Evolutionary conservation across 1,140 invertebrate genomes (phyloP).

Genomic region (Orchestia grillus): DNA sequence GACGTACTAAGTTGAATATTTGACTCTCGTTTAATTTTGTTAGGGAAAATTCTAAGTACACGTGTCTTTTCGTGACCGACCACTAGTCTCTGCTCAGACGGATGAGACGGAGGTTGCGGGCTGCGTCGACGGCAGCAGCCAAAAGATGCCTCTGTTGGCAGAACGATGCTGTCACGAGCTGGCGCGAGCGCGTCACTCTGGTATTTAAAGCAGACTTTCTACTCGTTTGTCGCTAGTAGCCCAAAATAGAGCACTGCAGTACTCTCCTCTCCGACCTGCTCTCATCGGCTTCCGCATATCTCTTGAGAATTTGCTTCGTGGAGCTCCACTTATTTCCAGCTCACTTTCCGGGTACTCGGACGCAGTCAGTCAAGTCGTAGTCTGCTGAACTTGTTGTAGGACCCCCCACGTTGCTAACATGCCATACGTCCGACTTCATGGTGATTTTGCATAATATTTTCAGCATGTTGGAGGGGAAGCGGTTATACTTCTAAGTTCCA

Average conservation of each 20-base stretch:
- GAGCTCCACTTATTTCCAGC: neutral
- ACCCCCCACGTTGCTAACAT: neutral
- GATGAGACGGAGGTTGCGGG: neutral
- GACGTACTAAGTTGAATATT: neutral
- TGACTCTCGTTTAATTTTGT: too few species aligned
- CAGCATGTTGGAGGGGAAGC: neutral
- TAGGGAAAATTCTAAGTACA: too few species aligned
- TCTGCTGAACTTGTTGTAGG: neutral
- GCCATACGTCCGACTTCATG: neutral
- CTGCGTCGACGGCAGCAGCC: neutral
- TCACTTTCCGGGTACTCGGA: neutral
- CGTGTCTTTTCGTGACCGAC: too few species aligned
- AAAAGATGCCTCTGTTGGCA: slow-evolving; percentile 36
- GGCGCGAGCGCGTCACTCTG: neutral
- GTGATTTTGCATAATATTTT: neutral
- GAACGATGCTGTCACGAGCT: neutral
- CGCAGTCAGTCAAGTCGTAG: neutral
- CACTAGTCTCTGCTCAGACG: too few species aligned
- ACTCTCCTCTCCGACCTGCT: neutral
- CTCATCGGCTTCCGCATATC: neutral
- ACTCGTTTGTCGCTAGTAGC: slow-evolving; percentile 18
- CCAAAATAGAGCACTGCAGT: neutral
- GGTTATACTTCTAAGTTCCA: neutral
- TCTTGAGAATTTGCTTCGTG: neutral
- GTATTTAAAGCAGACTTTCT: slow-evolving; percentile 40